A percentile compares a stretch with the other conserved stretches of the same genome.
phyloP scores from a whole-genome alignment of 2,797 vertebrate genomes.

The Apogon hyalosoma region DNA sequence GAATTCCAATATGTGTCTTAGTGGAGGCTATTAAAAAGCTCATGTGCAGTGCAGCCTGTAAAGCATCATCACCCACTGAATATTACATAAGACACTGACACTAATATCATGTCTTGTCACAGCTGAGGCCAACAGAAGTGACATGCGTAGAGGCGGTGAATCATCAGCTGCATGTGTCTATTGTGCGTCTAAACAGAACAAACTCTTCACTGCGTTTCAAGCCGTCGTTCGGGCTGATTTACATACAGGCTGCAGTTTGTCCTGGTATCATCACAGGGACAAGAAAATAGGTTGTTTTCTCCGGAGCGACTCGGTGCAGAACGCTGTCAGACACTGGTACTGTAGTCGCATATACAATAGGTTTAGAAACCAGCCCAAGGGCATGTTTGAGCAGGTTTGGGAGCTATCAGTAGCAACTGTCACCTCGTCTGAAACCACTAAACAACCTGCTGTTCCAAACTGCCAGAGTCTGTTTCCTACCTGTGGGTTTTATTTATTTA shows the following conservation, averaged over 20 bases:
- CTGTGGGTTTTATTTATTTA: constrained; percentile 34
- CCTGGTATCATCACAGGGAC: constrained; percentile 10
- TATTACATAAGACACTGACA: constrained; percentile 13
- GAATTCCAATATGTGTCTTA: constrained; percentile 5
- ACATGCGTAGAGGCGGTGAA: constrained; percentile 14
- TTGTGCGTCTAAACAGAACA: constrained; percentile 7
- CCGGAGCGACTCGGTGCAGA: not conserved
- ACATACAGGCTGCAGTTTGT: not conserved
- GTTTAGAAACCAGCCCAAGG: constrained; percentile 8
- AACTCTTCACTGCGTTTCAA: constrained; percentile 26
- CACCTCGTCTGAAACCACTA: constrained; percentile 22
- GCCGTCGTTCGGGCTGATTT: constrained; percentile 1
- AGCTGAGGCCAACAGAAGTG: constrained; percentile 12
- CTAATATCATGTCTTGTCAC: constrained; percentile 23
- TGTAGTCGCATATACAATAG: not conserved
- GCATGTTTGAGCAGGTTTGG: constrained; percentile 27
- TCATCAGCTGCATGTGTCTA: constrained; percentile 6
- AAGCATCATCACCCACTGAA: not conserved
- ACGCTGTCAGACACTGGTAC: constrained; percentile 1
- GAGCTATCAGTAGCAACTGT: constrained; percentile 27
- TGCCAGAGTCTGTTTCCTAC: constrained; percentile 19
- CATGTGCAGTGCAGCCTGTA: not conserved
- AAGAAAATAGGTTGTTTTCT: constrained; percentile 1
- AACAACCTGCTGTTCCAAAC: constrained; percentile 39
- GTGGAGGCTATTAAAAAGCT: not conserved